These are phyloP conservation scores for Cathartes aura DNA, from an alignment of 2,113 vertebrate species.

Conservation along the genomic window DNA sequence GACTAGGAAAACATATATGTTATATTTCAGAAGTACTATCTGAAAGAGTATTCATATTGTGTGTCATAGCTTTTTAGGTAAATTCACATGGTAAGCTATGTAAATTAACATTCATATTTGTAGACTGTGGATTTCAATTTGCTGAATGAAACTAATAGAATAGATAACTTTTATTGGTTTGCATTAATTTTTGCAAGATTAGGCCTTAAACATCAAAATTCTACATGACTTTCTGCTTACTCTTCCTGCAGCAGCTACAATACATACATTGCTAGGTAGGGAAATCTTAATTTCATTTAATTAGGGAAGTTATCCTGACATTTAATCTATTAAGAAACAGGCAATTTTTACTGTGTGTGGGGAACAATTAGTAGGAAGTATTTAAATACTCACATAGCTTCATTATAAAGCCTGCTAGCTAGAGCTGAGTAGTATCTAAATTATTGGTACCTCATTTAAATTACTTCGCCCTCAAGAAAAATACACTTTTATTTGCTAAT, in stretches of 20 bases:
- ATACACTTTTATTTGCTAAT: neutral
- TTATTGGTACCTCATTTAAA: neutral
- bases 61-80: neutral
- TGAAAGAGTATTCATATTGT: neutral
- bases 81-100: neutral
- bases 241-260: neutral
- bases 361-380: neutral
- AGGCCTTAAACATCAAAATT: neutral
- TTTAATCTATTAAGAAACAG: neutral
- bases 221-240: neutral
- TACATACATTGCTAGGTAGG: neutral
- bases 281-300: neutral
- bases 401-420: neutral
- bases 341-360: neutral
- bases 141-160: neutral
- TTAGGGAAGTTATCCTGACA: neutral
- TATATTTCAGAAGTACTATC: neutral
- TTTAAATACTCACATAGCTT: neutral
- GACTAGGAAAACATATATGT: neutral
- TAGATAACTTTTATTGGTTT: neutral
- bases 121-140: neutral
- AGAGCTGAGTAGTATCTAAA: neutral
- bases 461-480: neutral
- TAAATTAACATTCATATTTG: neutral
- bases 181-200: neutral